Conservation (phyloP, 2,888 invertebrate species). For the Meganola albula region DNA sequence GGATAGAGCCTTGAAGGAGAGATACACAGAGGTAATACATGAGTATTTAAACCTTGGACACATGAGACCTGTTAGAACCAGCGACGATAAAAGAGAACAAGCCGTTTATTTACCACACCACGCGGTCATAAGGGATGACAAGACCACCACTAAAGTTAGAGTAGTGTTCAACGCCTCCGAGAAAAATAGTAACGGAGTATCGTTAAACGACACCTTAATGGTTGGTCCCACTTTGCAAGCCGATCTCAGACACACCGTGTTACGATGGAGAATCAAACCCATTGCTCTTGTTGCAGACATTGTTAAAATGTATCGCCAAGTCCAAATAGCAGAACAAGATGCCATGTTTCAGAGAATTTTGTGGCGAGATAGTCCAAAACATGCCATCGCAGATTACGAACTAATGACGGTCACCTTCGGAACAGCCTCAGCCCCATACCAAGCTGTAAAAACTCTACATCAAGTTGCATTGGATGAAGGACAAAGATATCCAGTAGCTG, state of each 20-base stretch:
- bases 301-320: constrained; percentile 14
- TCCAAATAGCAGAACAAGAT: constrained; percentile 7
- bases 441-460: constrained; percentile 5
- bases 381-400: background rate
- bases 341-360: constrained; percentile 7
- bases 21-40: constrained; percentile 2
- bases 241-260: constrained; percentile 4
- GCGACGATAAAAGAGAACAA: background rate
- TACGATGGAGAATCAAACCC: constrained; percentile 7
- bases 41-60: constrained; percentile 5
- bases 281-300: constrained; percentile 9
- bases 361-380: background rate
- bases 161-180: constrained; percentile 9
- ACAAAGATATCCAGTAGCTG: constrained; percentile 1
- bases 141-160: constrained; percentile 10
- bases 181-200: constrained; percentile 4
- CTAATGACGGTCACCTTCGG: constrained; percentile 8
- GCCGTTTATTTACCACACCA: constrained; percentile 31
- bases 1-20: background rate
- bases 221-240: constrained; percentile 11
- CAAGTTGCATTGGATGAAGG: constrained; percentile 8
- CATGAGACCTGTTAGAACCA: constrained; percentile 1
- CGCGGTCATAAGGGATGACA: constrained; percentile 28
- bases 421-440: constrained; percentile 9
- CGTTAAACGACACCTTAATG: constrained; percentile 10